phyloP scores from a whole-genome alignment of 2,113 vertebrate genomes.

The Salminus brasiliensis region DNA sequence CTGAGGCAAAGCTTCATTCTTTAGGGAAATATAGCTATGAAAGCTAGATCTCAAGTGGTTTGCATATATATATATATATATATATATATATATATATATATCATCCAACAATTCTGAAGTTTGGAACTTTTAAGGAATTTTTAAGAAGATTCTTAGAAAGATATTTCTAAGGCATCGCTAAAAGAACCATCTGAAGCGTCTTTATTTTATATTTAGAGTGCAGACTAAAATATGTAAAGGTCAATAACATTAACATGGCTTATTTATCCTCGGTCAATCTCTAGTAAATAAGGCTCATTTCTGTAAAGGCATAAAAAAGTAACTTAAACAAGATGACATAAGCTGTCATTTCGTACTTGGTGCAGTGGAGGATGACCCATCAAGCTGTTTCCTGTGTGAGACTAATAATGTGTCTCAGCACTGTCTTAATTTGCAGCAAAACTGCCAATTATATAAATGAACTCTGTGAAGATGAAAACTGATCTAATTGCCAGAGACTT shows the following conservation, averaged over 20 bases:
- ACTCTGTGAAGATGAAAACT: conserved; percentile 12
- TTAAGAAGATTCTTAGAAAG: too few species aligned
- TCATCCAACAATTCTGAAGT: too few species aligned
- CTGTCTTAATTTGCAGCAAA: conserved; percentile 43
- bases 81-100: too few species aligned
- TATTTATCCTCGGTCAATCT: not conserved
- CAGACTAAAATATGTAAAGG: too few species aligned
- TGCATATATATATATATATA: too few species aligned
- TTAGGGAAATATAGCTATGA: not conserved
- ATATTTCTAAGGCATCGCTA: too few species aligned
- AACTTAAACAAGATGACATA: conserved; percentile 29
- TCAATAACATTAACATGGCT: not conserved
- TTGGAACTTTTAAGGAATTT: too few species aligned
- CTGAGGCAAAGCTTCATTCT: not conserved
- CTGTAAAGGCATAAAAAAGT: conserved; percentile 24
- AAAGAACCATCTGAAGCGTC: too few species aligned
- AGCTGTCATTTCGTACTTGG: conserved; percentile 30
- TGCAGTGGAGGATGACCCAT: conserved; percentile 47
- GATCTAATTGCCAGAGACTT: conserved; percentile 12
- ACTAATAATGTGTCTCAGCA: conserved; percentile 42
- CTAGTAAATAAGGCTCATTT: conserved; percentile 10
- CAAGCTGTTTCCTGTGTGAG: conserved; percentile 47
- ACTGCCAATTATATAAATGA: conserved; percentile 33
- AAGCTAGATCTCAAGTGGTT: not conserved
- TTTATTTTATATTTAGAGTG: too few species aligned